Evolutionary conservation across 2,888 invertebrate genomes (phyloP), one percentile per base, ranked within the genome.

Genomic region (Cheilosia urbana): DNA sequence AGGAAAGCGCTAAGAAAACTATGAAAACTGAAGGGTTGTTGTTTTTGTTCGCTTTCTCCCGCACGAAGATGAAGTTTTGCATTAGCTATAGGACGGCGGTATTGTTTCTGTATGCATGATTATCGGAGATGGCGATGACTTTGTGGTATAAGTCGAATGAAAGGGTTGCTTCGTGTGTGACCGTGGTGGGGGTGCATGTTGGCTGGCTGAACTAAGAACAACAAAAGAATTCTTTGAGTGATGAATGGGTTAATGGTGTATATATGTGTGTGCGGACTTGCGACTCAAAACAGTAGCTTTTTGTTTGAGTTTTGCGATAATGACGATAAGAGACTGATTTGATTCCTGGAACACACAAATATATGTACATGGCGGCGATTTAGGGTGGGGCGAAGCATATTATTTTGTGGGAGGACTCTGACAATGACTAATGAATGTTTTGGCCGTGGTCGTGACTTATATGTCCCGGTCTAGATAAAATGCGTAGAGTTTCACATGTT

Each of bases 121-220:
- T 81, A 81, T 81, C 63, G 71, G 81, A 81, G 76, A 81, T 81
- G 85, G 68, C 76, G 76, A 81, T 85, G 85, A 85, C 85, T 85
- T 72, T 73, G 76, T 68, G 76, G 76, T 76, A 62, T 40, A 37
- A 37, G n/a, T 37, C 9, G 40, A 17, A 11, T 15, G 40, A 58
- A 81, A 71, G 85, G 85, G 76, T 80, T 85, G 60, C 21, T 34
- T 34, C 30, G 13, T 13, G 11, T 11, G 34, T 11, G 53, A 40
- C 53, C 9, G 53, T 9, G 51, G 42, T 40, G 42, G 11, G 17
- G 45, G 17, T 66, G 51, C 19, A 68, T 49, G 55, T 21, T 58
- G 19, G 47, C 24, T 58, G 19, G 47, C 24, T 15, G 58, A 60
- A 53, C 13, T 49, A 53, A 49, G 65, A 79, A 68, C 24, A 82